A percentile compares a stretch with the other conserved stretches of the same genome.
Conservation (phyloP, 2,888 invertebrate genomes). For the Morpho helenor region DNA sequence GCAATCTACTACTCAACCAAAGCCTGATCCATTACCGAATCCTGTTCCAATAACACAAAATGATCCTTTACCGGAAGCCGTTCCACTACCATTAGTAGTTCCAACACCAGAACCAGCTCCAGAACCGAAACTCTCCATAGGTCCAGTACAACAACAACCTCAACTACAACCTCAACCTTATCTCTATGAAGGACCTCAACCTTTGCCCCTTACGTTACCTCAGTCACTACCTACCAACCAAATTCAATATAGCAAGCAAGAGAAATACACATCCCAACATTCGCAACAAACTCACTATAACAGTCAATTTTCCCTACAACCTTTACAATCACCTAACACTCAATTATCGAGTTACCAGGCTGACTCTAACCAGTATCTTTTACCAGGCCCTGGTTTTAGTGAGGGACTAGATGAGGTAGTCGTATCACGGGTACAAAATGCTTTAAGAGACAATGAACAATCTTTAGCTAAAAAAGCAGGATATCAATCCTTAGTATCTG, state of each 20-base stretch:
- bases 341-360: conserved; percentile 47
- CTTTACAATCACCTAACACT: conserved; percentile 32
- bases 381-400: conserved; percentile 40
- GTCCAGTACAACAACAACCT: conserved; percentile 8
- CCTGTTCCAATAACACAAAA: conserved; percentile 3
- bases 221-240: neutral
- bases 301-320: conserved; percentile 38
- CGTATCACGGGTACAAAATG: conserved; percentile 55
- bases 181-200: conserved; percentile 6
- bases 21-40: conserved; percentile 9
- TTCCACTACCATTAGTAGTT: conserved; percentile 3
- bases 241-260: conserved; percentile 8
- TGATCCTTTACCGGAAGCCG: too few relatives aligned
- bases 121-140: conserved; percentile 4
- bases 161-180: conserved; percentile 29
- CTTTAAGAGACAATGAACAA: conserved; percentile 64
- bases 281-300: conserved; percentile 23
- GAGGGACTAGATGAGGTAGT: conserved; percentile 59
- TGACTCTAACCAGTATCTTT: conserved; percentile 53
- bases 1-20: conserved; percentile 24
- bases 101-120: conserved; percentile 15
- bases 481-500: conserved; percentile 61
- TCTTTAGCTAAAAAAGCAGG: conserved; percentile 59
- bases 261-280: conserved; percentile 34
- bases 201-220: too few relatives aligned